Percentiles rank a stretch among this genome's conserved stretches.
These are phyloP conservation scores for Rhagonycha fulva DNA, from an alignment of 2,888 invertebrate species.

Conservation along the genomic window DNA sequence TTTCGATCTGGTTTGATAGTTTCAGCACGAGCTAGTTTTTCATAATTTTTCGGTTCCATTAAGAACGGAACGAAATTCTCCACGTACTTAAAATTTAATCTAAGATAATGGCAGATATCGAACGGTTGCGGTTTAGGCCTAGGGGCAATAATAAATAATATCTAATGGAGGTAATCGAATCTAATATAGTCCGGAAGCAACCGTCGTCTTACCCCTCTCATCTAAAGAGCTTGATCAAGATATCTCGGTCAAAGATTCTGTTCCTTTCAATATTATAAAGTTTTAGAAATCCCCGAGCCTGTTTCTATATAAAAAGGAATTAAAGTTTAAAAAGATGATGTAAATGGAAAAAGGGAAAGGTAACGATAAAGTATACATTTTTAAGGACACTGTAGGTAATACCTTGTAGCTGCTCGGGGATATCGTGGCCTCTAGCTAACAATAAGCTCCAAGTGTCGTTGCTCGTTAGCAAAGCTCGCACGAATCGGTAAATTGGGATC, in stretches of 20 bases:
- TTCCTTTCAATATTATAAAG: not conserved
- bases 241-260: not conserved
- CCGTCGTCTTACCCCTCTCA: not conserved
- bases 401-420: constrained; percentile 29
- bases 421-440: constrained; percentile 30
- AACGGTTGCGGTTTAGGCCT: constrained; percentile 30
- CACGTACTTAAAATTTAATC: constrained; percentile 14
- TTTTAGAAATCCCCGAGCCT: not conserved
- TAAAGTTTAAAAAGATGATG: not conserved
- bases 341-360: not conserved
- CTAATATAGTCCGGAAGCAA: constrained; percentile 24
- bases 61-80: not conserved
- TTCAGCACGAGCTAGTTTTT: not conserved
- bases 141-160: constrained; percentile 37
- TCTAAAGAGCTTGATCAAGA: not conserved
- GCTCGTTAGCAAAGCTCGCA: constrained; percentile 41
- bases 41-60: not conserved
- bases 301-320: not conserved
- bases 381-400: constrained; percentile 10
- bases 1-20: not conserved
- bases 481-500: constrained; percentile 40
- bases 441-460: constrained; percentile 37
- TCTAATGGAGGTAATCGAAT: constrained; percentile 37
- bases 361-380: constrained; percentile 16
- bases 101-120: constrained; percentile 32